Evolutionary conservation across 2,797 vertebrate species (phyloP), one percentile per base, ranked within the genome.

Genomic region (Enteromius mattozi): DNA sequence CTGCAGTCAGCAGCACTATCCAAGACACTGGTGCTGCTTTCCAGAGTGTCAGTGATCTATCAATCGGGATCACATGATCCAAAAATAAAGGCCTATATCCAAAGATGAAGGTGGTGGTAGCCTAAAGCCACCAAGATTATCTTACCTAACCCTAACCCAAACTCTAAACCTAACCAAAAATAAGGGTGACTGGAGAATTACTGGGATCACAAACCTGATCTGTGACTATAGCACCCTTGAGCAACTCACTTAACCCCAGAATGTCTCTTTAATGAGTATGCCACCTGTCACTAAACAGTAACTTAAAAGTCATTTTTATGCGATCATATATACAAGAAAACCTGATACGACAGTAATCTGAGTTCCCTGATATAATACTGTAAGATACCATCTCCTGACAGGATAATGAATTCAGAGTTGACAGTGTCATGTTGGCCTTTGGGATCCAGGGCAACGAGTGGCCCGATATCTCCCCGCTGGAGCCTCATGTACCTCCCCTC

Each of bases 401-500:
- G 65, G 10, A 71, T 76, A 63, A 69, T 40, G 66, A 49, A 54
- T 69, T 45, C 63, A 71, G 68, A 80, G 76, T 63, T 51, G 88
- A 87, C 84, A 70, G 75, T 88, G 81, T 87, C 88, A 87, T 76
- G 87, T 87, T 89, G 90, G 90, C 89, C 88, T 92, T 90, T 89
- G 89, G 90, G 77, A 82, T 71, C 81, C 76, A 78, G 71, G 78
- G 87, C 87, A 88, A 91, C 80, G 89, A 88, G 81, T 86, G 84
- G 89, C 87, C 88, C 84, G 88, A 87, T 87, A 83, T 87, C 54
- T 88, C 91, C 93, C 91, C 85, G 76, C 90, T 54, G 13, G 90
- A 93, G 93, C 92, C 92, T 88, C 93, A 90, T 90, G 84, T 30
- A 89, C 92, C 90, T 90, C 92, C 92, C 89, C 92, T 90, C 89